Conservation (phyloP, 2,113 vertebrate genomes). For the Regulus satrapa region DNA sequence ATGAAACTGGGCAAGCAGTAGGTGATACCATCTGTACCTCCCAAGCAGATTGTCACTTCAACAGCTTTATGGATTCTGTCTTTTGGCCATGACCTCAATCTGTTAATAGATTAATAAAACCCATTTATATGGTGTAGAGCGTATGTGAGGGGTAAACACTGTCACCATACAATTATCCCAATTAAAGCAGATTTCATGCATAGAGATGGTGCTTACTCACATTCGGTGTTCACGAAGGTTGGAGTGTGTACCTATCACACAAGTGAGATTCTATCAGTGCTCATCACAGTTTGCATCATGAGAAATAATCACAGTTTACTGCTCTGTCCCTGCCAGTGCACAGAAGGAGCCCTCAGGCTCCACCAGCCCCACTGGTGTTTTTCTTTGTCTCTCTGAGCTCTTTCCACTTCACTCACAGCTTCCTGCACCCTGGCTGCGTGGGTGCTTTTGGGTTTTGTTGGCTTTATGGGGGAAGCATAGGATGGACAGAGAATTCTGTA, state of each 20-base stretch:
- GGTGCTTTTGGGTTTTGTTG: background rate
- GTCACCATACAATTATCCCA: constrained; percentile 50
- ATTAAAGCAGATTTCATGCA: constrained; percentile 46
- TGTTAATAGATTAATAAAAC: constrained; percentile 52
- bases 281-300: constrained; percentile 28
- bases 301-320: constrained; percentile 47
- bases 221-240: background rate
- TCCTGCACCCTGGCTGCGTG: background rate
- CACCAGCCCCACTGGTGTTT: background rate
- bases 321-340: background rate
- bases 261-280: constrained; percentile 40
- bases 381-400: background rate
- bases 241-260: background rate
- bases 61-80: background rate
- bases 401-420: background rate
- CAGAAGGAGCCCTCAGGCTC: constrained; percentile 29
- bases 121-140: background rate
- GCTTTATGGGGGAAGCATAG: background rate
- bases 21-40: background rate
- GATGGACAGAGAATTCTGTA: background rate
- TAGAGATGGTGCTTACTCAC: constrained; percentile 51
- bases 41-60: background rate
- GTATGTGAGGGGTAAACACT: constrained; percentile 26
- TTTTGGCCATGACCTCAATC: constrained; percentile 49
- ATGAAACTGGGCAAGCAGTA: background rate